phyloP scores from a whole-genome alignment of 2,888 invertebrate genomes.

The Drosophila prostipennis region DNA sequence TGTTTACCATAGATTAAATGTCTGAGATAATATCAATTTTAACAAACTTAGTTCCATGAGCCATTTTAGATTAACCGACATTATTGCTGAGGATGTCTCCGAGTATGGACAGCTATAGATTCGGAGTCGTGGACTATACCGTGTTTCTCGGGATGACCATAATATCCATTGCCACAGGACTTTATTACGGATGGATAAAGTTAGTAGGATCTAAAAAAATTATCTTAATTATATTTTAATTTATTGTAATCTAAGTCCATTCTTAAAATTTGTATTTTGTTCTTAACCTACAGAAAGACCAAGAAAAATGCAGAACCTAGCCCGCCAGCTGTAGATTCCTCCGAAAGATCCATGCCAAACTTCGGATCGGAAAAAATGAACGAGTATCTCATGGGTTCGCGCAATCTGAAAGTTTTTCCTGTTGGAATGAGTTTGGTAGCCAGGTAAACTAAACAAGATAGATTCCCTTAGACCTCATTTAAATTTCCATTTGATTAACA shows the following conservation, averaged over 20 bases:
- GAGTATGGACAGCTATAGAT: slow-evolving; percentile 57
- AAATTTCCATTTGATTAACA: slow-evolving; percentile 75
- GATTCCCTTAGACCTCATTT: too few species aligned
- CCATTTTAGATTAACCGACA: not conserved
- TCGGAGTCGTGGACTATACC: slow-evolving; percentile 87
- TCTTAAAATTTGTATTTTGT: not conserved
- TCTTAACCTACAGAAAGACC: slow-evolving; percentile 42
- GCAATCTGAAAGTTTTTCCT: slow-evolving; percentile 90
- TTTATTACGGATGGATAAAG: slow-evolving; percentile 86
- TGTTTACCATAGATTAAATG: not conserved
- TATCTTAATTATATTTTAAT: too few species aligned
- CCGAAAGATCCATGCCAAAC: slow-evolving; percentile 56
- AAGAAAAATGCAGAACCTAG: slow-evolving; percentile 41
- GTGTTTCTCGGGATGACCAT: slow-evolving; percentile 89
- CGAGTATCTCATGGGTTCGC: slow-evolving; percentile 91
- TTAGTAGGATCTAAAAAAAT: too few species aligned
- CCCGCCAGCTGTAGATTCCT: slow-evolving; percentile 2
- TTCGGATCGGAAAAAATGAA: slow-evolving; percentile 86
- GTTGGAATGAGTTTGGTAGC: slow-evolving; percentile 93
- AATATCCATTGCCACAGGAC: slow-evolving; percentile 90
- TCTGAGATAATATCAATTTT: not conserved
- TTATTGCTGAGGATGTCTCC: slow-evolving; percentile 22
- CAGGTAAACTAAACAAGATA: too few species aligned
- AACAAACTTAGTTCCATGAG: not conserved
- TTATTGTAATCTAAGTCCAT: too few species aligned